Evolutionary conservation across 2,113 vertebrate species (phyloP), one percentile per base, ranked within the genome.

Genomic region (Solenodon paradoxus): DNA sequence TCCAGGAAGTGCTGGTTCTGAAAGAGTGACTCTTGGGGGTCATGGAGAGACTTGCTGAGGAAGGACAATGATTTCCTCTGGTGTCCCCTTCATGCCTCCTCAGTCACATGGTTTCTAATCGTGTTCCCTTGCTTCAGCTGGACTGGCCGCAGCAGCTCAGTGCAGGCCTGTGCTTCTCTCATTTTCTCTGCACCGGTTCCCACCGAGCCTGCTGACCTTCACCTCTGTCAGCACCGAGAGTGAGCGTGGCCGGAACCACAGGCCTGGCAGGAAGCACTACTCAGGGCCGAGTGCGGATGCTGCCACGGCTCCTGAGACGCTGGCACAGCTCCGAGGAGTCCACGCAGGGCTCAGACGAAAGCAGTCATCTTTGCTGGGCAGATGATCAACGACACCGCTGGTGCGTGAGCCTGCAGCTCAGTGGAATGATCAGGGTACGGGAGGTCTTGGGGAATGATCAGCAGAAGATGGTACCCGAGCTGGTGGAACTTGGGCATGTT

Each of bases 101-200:
- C n/a, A 55, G 81, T 40, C 35, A 97, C n/a, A 92, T 97, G 89
- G 74, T 61, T 83, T 96, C n/a, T 51, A 94, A 92, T 81, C 64
- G 51, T 66, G 90, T 93, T 89, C 93, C 88, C 53, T 2, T 86
- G 61, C 86, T 91, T 83, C 40, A 90, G 72, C 64, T 12, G 88
- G 95, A 94, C 0, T 28, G 79, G 38, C 55, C 96, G 89, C 19
- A 72, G 97, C 69, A 69, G 32, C 49, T 17, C 78, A 85, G 82
- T 63, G 77, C n/a, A 12, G 42, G 22, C 81, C 66, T 85, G 47
- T 63, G 88, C 66, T 82, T 42, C 55, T 94, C 24, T 5, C 93
- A 53, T 94, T 92, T 84, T 51, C 91, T 71, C 2, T 3, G n/a
- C 47, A 71, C 7, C 24, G 32, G 47, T 69, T 55, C 64, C 55